Evolutionary conservation across 1,140 invertebrate genomes (phyloP).

Genomic region (Berghia stephanieae): DNA sequence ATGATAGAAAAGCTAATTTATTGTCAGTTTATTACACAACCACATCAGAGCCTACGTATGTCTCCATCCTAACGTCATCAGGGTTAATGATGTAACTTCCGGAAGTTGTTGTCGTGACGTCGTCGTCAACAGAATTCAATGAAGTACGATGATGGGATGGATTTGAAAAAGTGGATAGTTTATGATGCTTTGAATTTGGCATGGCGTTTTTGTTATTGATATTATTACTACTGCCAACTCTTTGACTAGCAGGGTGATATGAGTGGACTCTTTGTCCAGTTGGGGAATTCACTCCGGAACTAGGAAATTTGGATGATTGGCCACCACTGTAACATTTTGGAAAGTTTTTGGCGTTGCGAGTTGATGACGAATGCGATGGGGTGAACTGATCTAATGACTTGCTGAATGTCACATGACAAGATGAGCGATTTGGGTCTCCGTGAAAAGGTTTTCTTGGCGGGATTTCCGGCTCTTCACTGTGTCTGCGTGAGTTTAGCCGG

Average conservation of each 20-base stretch:
- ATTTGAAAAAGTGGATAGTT: neutral
- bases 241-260: no score
- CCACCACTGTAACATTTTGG: no score
- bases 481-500: neutral
- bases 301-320: no score
- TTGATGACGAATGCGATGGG: no score
- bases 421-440: neutral
- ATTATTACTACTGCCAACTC: no score
- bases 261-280: no score
- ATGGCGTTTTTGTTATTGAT: no score
- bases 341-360: no score
- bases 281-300: no score
- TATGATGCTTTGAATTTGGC: neutral
- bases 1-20: neutral
- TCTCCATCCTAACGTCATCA: slow-evolving; percentile 45
- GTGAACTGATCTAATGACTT: no score
- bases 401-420: slow-evolving; percentile 11
- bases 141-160: slow-evolving; percentile 4
- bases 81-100: slow-evolving; percentile 52
- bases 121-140: slow-evolving; percentile 40
- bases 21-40: slow-evolving; percentile 34
- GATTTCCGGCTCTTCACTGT: neutral
- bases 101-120: slow-evolving; percentile 51
- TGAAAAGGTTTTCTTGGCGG: neutral
- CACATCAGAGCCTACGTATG: slow-evolving; percentile 39